A percentile compares a stretch with the other conserved stretches of the same genome.
phyloP scores from a whole-genome alignment of 1,140 invertebrate genomes.

The Panagrolaimus sp. region DNA sequence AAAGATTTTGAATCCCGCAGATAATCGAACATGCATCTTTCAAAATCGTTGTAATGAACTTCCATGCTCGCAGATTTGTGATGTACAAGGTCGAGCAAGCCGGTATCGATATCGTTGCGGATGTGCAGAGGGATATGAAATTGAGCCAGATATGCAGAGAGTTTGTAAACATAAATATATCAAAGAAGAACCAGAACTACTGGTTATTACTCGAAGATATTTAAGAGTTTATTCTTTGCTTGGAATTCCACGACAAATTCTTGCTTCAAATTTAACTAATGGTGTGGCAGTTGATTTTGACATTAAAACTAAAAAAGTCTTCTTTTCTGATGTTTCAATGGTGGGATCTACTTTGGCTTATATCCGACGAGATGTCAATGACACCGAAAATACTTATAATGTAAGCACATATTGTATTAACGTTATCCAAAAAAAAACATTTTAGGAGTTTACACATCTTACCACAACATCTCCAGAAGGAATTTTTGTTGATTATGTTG shows the following conservation, averaged over 20 bases:
- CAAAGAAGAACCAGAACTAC: not conserved
- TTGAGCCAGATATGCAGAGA: not conserved
- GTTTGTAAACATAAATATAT: not conserved
- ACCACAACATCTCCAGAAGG: constrained; percentile 69
- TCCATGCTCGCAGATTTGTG: constrained; percentile 13
- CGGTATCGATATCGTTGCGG: not conserved
- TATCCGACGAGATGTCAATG: not conserved
- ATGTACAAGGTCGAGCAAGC: not conserved
- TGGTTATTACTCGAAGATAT: constrained; percentile 13
- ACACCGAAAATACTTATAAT: not conserved
- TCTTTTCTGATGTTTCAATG: constrained; percentile 8
- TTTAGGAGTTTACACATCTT: not conserved
- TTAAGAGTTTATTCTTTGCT: not conserved
- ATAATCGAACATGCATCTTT: not conserved
- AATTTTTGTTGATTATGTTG: constrained; percentile 76
- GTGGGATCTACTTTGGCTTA: not conserved
- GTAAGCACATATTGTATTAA: not conserved
- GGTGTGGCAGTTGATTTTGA: constrained; percentile 13
- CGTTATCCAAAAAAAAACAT: not conserved
- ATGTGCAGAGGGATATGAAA: constrained; percentile 2
- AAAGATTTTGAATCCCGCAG: not conserved
- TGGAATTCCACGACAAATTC: not conserved
- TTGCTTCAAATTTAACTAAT: not conserved
- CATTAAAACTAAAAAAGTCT: not conserved
- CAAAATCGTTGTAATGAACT: constrained; percentile 8